Base-by-base conservation (phyloP, 2,113 vertebrate species). In the Brachypodius melanocephalos region DNA sequence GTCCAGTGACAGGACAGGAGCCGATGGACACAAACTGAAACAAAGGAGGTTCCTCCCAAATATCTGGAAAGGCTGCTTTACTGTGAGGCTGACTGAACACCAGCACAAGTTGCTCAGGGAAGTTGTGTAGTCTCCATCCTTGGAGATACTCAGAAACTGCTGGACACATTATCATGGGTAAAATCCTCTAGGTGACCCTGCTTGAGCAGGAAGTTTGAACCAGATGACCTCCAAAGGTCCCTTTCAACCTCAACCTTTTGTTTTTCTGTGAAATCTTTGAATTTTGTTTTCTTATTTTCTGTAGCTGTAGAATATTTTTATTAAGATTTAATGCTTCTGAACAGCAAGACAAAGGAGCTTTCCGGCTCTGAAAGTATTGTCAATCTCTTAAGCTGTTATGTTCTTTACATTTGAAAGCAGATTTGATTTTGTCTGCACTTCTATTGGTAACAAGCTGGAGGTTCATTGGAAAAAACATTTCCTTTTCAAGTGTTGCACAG, bases 121-220 rank as follows among this genome's bases (percentile, higher is more conserved):
- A 14, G 7, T 8, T 52, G 28, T 66, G 28, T 15, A 59, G 19
- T 45, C 19, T 25, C 16, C 24, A 31, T 15, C 17, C 54, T 26
- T 40, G 62, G 29, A 75, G 38, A 36, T 71, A 29, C 1, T 51
- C 28, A 63, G 62, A 58, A 62, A 46, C 4, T 3, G 2, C 29
- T 67, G 34, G 13, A 34, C 12, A 32, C 3, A 3, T 0, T 0
- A 19, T 40, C 2, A 4, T 77, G n/a, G 31, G 12, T 13, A 40
- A 4, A 12, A 0, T 1, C 4, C 3, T 52, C 6, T 36, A 19
- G 12, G 4, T 78, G 18, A 12, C 14, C 19, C 32, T 85, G 25
- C 28, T 6, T 59, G 9, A 90, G 40, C 29, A 45, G 31, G 13
- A 48, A 2, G 2, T 22, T 48, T 80, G 73, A 46, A 34, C 32